Evolutionary conservation across 2,797 vertebrate species (phyloP).

Genomic region (Phataginus tricuspis): DNA sequence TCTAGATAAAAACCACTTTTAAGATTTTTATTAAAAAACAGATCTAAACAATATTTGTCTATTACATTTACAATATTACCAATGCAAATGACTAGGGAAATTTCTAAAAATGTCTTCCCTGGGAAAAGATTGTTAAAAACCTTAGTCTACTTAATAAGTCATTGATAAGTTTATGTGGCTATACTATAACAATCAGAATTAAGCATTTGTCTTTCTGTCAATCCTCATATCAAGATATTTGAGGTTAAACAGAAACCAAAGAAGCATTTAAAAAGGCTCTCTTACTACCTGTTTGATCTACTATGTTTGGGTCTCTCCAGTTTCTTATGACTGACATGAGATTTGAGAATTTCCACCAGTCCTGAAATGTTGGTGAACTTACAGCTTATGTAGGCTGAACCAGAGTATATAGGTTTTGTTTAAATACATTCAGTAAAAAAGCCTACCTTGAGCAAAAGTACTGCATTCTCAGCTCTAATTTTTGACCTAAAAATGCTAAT

Average conservation of each 20-base stretch:
- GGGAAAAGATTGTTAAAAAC: conserved; percentile 7
- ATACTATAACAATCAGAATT: not conserved
- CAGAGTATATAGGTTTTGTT: not conserved
- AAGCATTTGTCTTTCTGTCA: not conserved
- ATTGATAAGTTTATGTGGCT: not conserved
- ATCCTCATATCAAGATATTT: not conserved
- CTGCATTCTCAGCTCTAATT: not conserved
- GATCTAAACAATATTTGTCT: not conserved
- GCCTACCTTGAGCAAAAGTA: not conserved
- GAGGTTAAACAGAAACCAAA: conserved; percentile 13
- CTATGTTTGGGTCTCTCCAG: not conserved
- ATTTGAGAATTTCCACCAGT: not conserved
- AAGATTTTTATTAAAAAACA: not conserved
- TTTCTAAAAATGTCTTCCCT: not conserved
- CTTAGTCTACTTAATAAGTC: not conserved
- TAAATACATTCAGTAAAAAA: not conserved
- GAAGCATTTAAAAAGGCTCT: not conserved
- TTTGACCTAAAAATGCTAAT: not conserved
- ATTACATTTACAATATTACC: not conserved
- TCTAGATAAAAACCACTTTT: not conserved
- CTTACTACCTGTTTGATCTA: not conserved
- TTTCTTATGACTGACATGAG: not conserved
- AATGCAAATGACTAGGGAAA: not conserved
- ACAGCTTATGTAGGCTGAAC: not conserved
- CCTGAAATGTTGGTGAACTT: not conserved